Conservation (phyloP, 2,797 vertebrate species). For the Bovichtus variegatus region DNA sequence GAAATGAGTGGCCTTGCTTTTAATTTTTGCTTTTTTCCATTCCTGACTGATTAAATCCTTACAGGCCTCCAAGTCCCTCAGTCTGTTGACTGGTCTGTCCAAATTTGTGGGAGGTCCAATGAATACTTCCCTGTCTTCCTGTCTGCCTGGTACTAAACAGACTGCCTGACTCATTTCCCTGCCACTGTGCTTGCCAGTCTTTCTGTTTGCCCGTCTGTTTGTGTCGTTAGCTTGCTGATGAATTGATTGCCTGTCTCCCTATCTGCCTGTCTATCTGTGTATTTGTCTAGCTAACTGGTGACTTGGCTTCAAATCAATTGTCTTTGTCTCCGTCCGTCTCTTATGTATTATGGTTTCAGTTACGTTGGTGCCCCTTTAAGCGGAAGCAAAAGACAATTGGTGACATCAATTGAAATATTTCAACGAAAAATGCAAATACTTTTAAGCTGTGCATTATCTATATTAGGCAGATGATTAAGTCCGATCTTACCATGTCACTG, state of each 20-base stretch:
- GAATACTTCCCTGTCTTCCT: conserved; percentile 36
- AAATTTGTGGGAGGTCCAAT: conserved; percentile 33
- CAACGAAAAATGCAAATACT: background rate
- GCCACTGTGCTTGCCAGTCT: conserved; percentile 42
- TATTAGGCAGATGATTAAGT: background rate
- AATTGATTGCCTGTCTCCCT: conserved; percentile 53
- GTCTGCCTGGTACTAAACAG: conserved; percentile 31
- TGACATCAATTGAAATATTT: background rate
- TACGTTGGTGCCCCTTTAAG: background rate
- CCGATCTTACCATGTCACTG: background rate
- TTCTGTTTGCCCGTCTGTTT: conserved; percentile 43
- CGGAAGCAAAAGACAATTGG: background rate
- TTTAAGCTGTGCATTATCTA: background rate
- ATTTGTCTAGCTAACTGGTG: conserved; percentile 44
- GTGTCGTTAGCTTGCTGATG: conserved; percentile 44
- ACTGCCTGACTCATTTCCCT: conserved; percentile 38
- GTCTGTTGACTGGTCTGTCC: conserved; percentile 43
- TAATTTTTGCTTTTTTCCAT: conserved; percentile 8
- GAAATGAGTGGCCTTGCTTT: conserved; percentile 9
- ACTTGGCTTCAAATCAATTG: conserved; percentile 35
- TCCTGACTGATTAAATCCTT: conserved; percentile 31
- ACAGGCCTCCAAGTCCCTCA: conserved; percentile 14
- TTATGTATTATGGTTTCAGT: background rate
- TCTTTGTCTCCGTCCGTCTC: conserved; percentile 12
- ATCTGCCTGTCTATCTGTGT: conserved; percentile 49